Evolutionary conservation across 1,140 invertebrate genomes (phyloP), one percentile per base, ranked within the genome.

Genomic region (Drosophila athabasca): DNA sequence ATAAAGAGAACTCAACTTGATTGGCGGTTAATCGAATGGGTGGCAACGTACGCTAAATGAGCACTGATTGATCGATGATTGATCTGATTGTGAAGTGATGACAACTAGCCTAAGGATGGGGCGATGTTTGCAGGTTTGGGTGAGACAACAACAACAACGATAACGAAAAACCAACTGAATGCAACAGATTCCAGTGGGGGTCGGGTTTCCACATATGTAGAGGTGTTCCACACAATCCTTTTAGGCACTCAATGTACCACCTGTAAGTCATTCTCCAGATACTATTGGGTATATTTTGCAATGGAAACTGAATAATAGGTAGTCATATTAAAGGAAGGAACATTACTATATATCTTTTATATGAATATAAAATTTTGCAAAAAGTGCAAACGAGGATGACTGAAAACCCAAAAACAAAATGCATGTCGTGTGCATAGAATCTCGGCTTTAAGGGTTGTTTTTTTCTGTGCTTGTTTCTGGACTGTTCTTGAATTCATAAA

Each of bases 11-110:
- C 45, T 67, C 70, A 79, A 75, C 67, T 82, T 83, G 43, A 83
- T 82, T 85, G 76, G 76, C 49, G 55, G 60, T 50, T 66, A 69
- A 69, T 69, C 61, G 66, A 62, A 29, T 45, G 60, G 52, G 31
- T 51, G 53, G 48, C 60, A 62, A 76, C 67, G 54, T 52, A 61
- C 66, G 60, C 76, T 79, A 67, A 84, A 84, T 79, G 66, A 76
- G 59, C 46, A 61, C 70, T 87, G 82, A 85, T 85, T 87, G 81
- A 87, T 87, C 41, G 72, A 76, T 68, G 77, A 53, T 13, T 13
- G 68, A 50, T 52, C 60, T 73, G 72, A 79, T 82, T 83, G 70
- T 39, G 3, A 78, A 60, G 49, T 70, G 22, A 66, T 65, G 81
- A 69, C 57, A 64, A 24, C 51, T 62, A 13, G 11, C 11, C 35